A percentile compares a stretch with the other conserved stretches of the same genome.
phyloP scores from a whole-genome alignment of 2,888 invertebrate species.

The Trachelus stipa region DNA sequence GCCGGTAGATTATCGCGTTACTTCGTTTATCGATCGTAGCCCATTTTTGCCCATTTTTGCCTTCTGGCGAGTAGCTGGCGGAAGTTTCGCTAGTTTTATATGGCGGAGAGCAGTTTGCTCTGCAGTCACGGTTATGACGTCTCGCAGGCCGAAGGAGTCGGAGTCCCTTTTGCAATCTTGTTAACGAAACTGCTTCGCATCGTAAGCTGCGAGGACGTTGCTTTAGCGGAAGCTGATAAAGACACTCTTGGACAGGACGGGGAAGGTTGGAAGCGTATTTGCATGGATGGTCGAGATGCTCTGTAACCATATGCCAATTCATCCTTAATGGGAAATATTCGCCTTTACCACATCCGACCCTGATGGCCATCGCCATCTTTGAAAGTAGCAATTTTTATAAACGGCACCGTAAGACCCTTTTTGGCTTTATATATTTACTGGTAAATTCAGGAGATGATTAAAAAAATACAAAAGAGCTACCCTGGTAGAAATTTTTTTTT shows the following conservation, averaged over 20 bases:
- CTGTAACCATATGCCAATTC: background rate
- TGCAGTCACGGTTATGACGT: background rate
- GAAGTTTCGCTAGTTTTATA: background rate
- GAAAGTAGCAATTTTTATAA: too few species aligned
- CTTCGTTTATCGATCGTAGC: background rate
- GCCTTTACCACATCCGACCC: background rate
- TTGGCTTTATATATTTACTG: too few species aligned
- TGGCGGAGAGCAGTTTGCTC: background rate
- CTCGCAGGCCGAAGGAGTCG: background rate
- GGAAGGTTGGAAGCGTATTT: background rate
- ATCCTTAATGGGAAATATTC: background rate
- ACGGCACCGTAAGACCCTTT: too few species aligned
- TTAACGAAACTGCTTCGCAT: background rate
- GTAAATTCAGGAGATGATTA: too few species aligned
- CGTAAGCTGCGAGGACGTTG: background rate
- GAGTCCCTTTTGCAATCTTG: background rate
- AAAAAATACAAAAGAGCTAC: too few species aligned
- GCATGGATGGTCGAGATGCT: background rate
- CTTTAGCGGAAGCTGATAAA: background rate
- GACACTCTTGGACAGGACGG: background rate
- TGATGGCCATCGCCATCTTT: too few species aligned
- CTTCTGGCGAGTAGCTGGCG: background rate
- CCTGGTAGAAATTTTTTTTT: too few species aligned
- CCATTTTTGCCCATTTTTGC: background rate
- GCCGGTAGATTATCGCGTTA: background rate